A percentile compares a stretch with the other conserved stretches of the same genome.
These are phyloP conservation scores for Pangasius macronema DNA, from an alignment of 2,797 vertebrate species.

Conservation along the genomic window DNA sequence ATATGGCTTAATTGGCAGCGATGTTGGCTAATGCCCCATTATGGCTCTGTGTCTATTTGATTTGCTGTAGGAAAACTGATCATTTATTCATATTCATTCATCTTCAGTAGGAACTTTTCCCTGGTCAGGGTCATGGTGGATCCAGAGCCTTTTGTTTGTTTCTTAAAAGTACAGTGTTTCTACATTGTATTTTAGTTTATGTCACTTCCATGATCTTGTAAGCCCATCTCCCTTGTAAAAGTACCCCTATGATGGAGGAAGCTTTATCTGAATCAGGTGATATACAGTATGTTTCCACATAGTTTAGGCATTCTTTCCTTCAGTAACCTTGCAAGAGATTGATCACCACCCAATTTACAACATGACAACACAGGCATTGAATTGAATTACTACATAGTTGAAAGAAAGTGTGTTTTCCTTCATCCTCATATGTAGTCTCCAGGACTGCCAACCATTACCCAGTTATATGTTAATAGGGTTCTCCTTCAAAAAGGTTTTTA, in stretches of 20 bases:
- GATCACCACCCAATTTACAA: neutral
- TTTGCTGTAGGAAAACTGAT: neutral
- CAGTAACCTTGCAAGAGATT: neutral
- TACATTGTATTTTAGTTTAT: neutral
- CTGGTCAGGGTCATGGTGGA: neutral
- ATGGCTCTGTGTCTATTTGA: neutral
- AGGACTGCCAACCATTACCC: neutral
- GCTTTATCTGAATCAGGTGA: neutral
- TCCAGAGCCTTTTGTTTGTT: neutral
- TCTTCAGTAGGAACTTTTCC: neutral
- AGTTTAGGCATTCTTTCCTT: neutral
- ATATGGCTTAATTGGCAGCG: neutral
- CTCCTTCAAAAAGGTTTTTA: neutral
- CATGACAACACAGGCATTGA: neutral
- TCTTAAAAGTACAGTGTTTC: neutral
- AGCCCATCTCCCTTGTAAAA: neutral
- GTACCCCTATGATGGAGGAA: no score
- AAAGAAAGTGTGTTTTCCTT: neutral
- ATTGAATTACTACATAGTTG: neutral
- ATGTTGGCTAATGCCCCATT: neutral
- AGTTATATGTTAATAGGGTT: neutral
- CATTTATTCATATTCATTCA: slow-evolving; percentile 3
- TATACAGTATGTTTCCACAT: neutral
- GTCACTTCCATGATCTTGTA: neutral
- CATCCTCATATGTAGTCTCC: neutral